Evolutionary conservation across 1,140 invertebrate species (phyloP), one percentile per base, ranked within the genome.

Genomic region (Drosophila elegans): DNA sequence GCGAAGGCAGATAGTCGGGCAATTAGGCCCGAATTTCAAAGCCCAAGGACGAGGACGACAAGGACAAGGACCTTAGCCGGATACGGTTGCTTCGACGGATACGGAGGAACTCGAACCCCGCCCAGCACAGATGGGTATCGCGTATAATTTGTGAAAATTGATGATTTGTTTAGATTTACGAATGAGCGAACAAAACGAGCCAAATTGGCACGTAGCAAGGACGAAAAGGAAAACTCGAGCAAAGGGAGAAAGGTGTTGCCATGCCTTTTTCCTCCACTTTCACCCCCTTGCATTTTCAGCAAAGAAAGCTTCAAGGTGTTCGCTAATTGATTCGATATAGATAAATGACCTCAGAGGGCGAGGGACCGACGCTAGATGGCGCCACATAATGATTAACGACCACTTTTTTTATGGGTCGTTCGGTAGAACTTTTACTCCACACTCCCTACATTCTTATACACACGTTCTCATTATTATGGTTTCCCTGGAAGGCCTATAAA

Each of bases 111-210:
- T 12, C 3, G 27, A 29, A 27, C 4, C 10, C 29, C 27, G 63
- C 54, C 32, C 48, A 1, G 25, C 13, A 25, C 12, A 42, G 55
- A 56, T 27, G 49, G 72, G 61, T 71, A 72, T 72, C 72, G 76
- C 84, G 80, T 84, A 84, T 85, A 89, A 89, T 90, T 89, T 89
- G 85, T 90, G 80, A 89, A 89, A 89, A 89, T 90, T 89, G 85
- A 90, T 89, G 84, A 89, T 90, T 89, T 89, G 84, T 89, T 89
- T 89, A 89, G 84, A 90, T 89, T 89, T 90, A 89, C 84, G 84
- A 89, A 89, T 84, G 84, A 75, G 80, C 85, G 80, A 75, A 78
- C 84, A 90, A 90, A 89, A 80, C 80, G 84, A 78, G 62, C 85
- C 85, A 89, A 89, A 88, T 88, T 89, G 84, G 84, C 84, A 88